phyloP scores from a whole-genome alignment of 2,888 invertebrate genomes.

The Lepetodrilus schrolli region DNA sequence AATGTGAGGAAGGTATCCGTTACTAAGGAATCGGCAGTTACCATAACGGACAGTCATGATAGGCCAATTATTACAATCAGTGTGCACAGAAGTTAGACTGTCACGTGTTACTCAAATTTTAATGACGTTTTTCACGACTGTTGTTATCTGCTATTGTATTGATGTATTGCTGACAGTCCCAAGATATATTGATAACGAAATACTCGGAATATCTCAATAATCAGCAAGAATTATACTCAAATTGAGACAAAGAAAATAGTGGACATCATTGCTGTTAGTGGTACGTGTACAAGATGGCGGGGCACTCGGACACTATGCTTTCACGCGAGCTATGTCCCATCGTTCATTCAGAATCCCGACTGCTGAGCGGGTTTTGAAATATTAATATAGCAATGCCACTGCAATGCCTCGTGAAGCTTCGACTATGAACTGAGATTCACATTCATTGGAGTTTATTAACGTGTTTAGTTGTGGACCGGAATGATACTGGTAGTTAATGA shows the following conservation, averaged over 20 bases:
- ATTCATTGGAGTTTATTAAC: no score
- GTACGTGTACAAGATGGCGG: background rate
- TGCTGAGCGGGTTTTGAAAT: background rate
- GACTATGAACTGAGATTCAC: no score
- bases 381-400: background rate
- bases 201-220: background rate
- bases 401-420: no score
- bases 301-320: background rate
- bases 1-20: slow-evolving; percentile 67
- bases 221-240: background rate
- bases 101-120: slow-evolving; percentile 1
- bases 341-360: background rate
- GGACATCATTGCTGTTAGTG: no score
- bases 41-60: slow-evolving; percentile 63
- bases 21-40: slow-evolving; percentile 66
- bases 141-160: background rate
- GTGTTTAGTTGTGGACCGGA: no score
- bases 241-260: background rate
- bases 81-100: slow-evolving; percentile 59
- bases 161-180: background rate
- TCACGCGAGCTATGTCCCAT: background rate
- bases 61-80: slow-evolving; percentile 69
- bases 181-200: background rate
- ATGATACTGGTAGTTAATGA: no score
- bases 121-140: slow-evolving; percentile 7